phyloP scores from a whole-genome alignment of 2,888 invertebrate genomes.

The Neocrepidodera transversa region DNA sequence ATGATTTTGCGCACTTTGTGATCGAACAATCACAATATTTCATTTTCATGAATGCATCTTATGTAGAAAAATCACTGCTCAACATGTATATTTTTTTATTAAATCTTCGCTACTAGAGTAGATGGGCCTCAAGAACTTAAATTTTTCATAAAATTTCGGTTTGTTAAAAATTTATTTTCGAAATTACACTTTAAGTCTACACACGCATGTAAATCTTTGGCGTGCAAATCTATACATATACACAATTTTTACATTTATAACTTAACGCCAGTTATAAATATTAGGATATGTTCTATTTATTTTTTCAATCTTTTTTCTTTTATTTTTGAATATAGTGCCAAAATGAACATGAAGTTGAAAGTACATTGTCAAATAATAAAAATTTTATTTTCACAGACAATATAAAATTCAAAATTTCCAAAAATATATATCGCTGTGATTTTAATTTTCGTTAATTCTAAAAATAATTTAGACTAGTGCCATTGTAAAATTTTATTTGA shows the following conservation, averaged over 20 bases:
- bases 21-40: constrained; percentile 26
- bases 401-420: not conserved
- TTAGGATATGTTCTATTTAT: not conserved
- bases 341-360: constrained; percentile 23
- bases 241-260: not conserved
- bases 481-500: too few relatives aligned
- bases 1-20: constrained; percentile 27
- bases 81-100: constrained; percentile 26
- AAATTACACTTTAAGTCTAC: not conserved
- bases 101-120: constrained; percentile 18
- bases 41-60: constrained; percentile 23
- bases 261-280: not conserved
- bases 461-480: too few relatives aligned
- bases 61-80: constrained; percentile 30
- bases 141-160: not conserved
- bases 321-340: constrained; percentile 24
- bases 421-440: not conserved
- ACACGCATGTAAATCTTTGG: constrained; percentile 3
- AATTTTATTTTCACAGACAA: too few relatives aligned
- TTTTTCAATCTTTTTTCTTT: constrained; percentile 8
- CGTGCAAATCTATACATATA: constrained; percentile 12
- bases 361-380: constrained; percentile 14
- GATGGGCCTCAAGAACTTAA: constrained; percentile 5
- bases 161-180: not conserved
- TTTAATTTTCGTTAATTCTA: too few relatives aligned